phyloP scores from a whole-genome alignment of 2,888 invertebrate species.

The Nebria salina region DNA sequence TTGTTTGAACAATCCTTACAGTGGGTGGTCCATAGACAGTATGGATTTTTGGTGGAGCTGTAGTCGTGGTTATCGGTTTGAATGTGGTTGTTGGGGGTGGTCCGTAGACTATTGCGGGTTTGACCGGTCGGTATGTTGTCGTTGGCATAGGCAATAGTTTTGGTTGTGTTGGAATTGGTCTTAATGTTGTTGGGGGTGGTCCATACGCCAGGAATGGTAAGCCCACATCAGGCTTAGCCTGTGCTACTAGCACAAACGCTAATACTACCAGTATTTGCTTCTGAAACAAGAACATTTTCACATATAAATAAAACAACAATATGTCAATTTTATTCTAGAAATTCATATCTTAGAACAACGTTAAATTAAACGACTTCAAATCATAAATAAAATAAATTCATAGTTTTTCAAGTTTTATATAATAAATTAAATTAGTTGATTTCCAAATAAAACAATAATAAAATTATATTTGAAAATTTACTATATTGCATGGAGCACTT shows the following conservation, averaged over 20 bases:
- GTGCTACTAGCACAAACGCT: conserved; percentile 10
- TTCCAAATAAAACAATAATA: too few relatives aligned
- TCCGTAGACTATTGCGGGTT: conserved; percentile 43
- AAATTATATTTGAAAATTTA: too few relatives aligned
- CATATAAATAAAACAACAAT: neutral
- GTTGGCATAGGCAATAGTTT: conserved; percentile 37
- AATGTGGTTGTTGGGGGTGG: conserved; percentile 40
- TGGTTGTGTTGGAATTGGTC: conserved; percentile 48
- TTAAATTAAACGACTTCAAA: too few relatives aligned
- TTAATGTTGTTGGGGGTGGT: conserved; percentile 37
- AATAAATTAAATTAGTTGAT: too few relatives aligned
- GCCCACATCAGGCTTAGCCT: neutral
- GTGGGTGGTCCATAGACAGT: conserved; percentile 34
- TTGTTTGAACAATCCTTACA: conserved; percentile 17
- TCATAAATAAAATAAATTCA: too few relatives aligned
- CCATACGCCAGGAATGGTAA: conserved; percentile 7
- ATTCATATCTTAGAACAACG: neutral
- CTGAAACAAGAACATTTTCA: neutral
- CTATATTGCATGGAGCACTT: conserved; percentile 4
- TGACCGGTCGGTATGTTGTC: conserved; percentile 43
- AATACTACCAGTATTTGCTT: conserved; percentile 2
- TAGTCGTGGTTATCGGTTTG: neutral
- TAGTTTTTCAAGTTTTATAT: too few relatives aligned
- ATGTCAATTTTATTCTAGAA: neutral
- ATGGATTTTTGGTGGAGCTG: neutral